A percentile compares a stretch with the other conserved stretches of the same genome.
Conservation (phyloP, 1,140 invertebrate species). For the Drosophila nannoptera region DNA sequence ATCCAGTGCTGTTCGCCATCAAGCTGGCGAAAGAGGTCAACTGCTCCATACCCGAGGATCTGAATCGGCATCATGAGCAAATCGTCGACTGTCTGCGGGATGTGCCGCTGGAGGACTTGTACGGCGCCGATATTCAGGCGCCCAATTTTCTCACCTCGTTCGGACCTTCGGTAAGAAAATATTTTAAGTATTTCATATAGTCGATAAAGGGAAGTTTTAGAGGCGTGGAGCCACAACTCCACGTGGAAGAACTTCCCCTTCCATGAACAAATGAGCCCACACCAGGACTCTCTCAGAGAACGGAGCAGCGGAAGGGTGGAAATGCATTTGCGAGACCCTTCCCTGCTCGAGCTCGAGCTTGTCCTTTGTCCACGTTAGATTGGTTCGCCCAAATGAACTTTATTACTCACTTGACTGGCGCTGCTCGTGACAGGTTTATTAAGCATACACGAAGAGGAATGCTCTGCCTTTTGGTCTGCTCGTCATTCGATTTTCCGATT, state of each 20-base stretch:
- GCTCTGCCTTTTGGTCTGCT: constrained; percentile 9
- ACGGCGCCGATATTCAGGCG: constrained; percentile 87
- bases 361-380: constrained; percentile 31
- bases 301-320: neutral
- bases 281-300: no score
- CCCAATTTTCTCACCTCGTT: constrained; percentile 85
- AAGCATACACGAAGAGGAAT: constrained; percentile 8
- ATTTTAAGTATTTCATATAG: no score
- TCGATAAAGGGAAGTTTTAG: no score
- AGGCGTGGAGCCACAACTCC: no score
- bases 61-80: constrained; percentile 87
- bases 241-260: no score
- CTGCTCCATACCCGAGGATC: constrained; percentile 89
- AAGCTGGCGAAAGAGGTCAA: constrained; percentile 91
- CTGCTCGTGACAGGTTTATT: constrained; percentile 8
- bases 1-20: constrained; percentile 91
- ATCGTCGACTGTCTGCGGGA: constrained; percentile 91
- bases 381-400: constrained; percentile 51
- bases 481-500: neutral
- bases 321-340: constrained; percentile 1
- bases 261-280: no score
- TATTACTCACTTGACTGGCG: constrained; percentile 61
- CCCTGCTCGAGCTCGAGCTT: constrained; percentile 15
- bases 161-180: constrained; percentile 67
- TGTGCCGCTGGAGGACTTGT: constrained; percentile 87